A percentile compares a stretch with the other conserved stretches of the same genome.
phyloP scores from a whole-genome alignment of 35 echinoderm and acorn worm genomes.

The Apostichopus japonicus region DNA sequence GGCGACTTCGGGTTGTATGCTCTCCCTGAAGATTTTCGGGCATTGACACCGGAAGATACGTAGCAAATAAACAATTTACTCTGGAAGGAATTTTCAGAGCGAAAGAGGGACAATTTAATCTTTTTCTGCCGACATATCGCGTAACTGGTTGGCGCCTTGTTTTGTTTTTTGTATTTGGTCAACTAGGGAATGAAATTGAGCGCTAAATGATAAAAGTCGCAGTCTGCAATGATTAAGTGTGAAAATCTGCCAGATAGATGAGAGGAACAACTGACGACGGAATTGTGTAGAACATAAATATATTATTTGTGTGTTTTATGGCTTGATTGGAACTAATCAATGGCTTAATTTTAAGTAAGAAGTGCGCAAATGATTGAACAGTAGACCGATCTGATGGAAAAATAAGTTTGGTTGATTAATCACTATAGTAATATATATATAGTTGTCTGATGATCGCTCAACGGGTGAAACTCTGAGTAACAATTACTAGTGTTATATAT shows the following conservation, averaged over 20 bases:
- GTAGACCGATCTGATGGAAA: too few species aligned
- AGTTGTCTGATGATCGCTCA: too few species aligned
- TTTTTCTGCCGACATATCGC: slow-evolving; percentile 15
- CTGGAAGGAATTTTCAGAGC: neutral
- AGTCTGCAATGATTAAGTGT: neutral
- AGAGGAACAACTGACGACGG: too few species aligned
- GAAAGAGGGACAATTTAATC: slow-evolving; percentile 27
- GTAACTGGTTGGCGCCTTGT: slow-evolving; percentile 8
- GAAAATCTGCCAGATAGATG: neutral
- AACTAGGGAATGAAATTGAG: slow-evolving; percentile 11
- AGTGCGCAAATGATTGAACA: too few species aligned
- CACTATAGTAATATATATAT: too few species aligned
- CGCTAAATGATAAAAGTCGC: neutral
- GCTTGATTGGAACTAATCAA: too few species aligned
- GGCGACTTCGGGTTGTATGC: neutral
- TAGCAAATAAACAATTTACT: neutral
- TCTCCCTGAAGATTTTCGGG: slow-evolving; percentile 17
- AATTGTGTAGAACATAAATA: too few species aligned
- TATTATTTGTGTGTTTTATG: too few species aligned
- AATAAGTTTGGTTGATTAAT: too few species aligned
- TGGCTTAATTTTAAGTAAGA: too few species aligned
- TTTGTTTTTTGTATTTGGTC: neutral
- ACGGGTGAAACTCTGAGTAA: too few species aligned
- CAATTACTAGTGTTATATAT: too few species aligned
- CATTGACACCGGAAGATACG: slow-evolving; percentile 24